A percentile compares a stretch with the other conserved stretches of the same genome.
phyloP scores from a whole-genome alignment of 2,113 vertebrate genomes.

The Coregonus clupeaformis region DNA sequence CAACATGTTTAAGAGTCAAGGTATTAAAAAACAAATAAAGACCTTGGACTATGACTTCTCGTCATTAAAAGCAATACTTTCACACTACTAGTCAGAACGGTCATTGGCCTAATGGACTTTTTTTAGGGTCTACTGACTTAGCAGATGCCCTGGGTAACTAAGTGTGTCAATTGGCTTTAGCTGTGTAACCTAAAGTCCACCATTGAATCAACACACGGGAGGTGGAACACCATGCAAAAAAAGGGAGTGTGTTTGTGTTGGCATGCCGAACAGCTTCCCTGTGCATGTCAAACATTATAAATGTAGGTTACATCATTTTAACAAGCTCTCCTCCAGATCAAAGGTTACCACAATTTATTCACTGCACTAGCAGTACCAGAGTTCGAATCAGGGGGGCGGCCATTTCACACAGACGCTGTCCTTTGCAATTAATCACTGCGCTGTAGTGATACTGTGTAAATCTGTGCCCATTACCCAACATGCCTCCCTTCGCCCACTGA shows the following conservation, averaged over 20 bases:
- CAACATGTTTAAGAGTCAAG: too few relatives aligned
- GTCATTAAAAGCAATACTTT: constrained; percentile 23
- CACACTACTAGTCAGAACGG: constrained; percentile 21
- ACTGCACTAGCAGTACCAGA: not conserved
- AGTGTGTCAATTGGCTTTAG: not conserved
- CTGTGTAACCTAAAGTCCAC: too few relatives aligned
- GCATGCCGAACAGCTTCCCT: not conserved
- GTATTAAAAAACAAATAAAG: constrained; percentile 2
- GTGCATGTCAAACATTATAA: constrained; percentile 1
- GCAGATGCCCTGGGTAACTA: not conserved
- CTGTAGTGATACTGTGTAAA: not conserved
- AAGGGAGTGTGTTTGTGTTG: not conserved
- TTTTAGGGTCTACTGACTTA: too few relatives aligned
- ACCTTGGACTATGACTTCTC: constrained; percentile 15
- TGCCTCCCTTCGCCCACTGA: not conserved
- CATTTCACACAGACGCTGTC: constrained; percentile 6
- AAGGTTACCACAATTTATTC: not conserved
- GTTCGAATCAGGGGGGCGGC: not conserved
- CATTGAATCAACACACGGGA: not conserved
- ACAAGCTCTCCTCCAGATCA: constrained; percentile 7
- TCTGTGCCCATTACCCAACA: constrained; percentile 1
- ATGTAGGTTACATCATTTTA: constrained; percentile 1
- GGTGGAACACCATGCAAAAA: not conserved
- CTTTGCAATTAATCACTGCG: constrained; percentile 9
- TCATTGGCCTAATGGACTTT: not conserved